These are phyloP conservation scores for Scaptodrosophila lebanonensis DNA, from an alignment of 1,140 invertebrate species.

Conservation along the genomic window DNA sequence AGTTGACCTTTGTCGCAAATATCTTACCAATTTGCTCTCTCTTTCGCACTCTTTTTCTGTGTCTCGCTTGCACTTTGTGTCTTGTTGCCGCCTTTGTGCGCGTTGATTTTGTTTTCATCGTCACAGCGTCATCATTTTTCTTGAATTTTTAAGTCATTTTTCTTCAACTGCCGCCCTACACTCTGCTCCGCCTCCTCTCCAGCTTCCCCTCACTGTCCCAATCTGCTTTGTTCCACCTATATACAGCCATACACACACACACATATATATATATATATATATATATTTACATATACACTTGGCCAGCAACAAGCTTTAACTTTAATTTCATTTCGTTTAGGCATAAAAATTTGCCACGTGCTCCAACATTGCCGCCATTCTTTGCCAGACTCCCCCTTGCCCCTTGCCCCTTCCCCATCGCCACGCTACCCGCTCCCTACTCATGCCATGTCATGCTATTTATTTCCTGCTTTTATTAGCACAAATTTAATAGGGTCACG, in stretches of 20 bases:
- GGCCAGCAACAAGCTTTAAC: too few species aligned
- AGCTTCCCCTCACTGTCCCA: not conserved
- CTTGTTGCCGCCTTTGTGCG: slow-evolving; percentile 41
- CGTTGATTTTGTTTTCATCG: slow-evolving; percentile 56
- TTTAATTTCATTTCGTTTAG: too few species aligned
- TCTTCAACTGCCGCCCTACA: slow-evolving; percentile 25
- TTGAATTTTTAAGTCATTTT: slow-evolving; percentile 70
- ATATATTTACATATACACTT: too few species aligned
- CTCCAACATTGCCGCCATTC: too few species aligned
- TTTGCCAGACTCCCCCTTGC: too few species aligned
- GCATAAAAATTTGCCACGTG: too few species aligned
- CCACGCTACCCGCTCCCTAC: too few species aligned
- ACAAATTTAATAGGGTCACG: slow-evolving; percentile 75
- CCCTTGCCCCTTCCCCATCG: too few species aligned
- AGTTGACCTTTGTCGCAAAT: slow-evolving; percentile 62
- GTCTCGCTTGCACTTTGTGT: slow-evolving; percentile 2
- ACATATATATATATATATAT: too few species aligned
- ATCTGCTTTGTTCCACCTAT: slow-evolving; percentile 36
- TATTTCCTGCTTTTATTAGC: slow-evolving; percentile 67
- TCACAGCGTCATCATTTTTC: slow-evolving; percentile 31
- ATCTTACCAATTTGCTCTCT: not conserved
- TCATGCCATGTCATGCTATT: too few species aligned
- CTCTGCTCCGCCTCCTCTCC: too few species aligned
- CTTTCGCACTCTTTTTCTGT: not conserved
- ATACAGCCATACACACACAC: slow-evolving; percentile 49